phyloP scores from a whole-genome alignment of 2,888 invertebrate species.

The Nymphalis c-album region DNA sequence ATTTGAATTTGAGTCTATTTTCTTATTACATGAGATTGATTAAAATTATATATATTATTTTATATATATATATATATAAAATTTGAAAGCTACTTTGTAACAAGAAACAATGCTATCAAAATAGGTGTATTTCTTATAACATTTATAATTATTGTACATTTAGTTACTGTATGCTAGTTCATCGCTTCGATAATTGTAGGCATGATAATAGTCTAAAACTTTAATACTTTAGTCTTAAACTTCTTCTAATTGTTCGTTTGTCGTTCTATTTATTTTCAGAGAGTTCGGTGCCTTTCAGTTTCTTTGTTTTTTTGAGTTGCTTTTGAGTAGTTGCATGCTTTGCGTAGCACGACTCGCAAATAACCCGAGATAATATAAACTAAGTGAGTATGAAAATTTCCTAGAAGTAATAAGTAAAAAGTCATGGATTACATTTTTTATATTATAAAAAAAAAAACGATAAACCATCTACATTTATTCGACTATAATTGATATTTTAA shows the following conservation, averaged over 20 bases:
- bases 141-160: too few relatives aligned
- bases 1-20: too few relatives aligned
- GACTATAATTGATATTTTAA: too few relatives aligned
- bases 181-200: too few relatives aligned
- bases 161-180: too few relatives aligned
- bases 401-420: not conserved
- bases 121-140: too few relatives aligned
- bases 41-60: too few relatives aligned
- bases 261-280: constrained; percentile 62
- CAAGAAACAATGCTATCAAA: too few relatives aligned
- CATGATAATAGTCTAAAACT: too few relatives aligned
- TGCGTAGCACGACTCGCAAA: constrained; percentile 52
- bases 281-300: constrained; percentile 59
- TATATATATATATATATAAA: too few relatives aligned
- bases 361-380: constrained; percentile 54
- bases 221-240: not conserved
- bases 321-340: constrained; percentile 76
- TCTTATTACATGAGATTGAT: too few relatives aligned
- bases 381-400: constrained; percentile 59
- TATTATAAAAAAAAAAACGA: not conserved
- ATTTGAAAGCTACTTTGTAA: too few relatives aligned
- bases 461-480: not conserved
- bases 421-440: not conserved
- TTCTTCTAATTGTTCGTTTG: constrained; percentile 30
- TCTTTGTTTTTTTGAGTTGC: constrained; percentile 62